These are phyloP conservation scores for Nilaparvata lugens DNA, from an alignment of 1,140 invertebrate species.

Conservation along the genomic window DNA sequence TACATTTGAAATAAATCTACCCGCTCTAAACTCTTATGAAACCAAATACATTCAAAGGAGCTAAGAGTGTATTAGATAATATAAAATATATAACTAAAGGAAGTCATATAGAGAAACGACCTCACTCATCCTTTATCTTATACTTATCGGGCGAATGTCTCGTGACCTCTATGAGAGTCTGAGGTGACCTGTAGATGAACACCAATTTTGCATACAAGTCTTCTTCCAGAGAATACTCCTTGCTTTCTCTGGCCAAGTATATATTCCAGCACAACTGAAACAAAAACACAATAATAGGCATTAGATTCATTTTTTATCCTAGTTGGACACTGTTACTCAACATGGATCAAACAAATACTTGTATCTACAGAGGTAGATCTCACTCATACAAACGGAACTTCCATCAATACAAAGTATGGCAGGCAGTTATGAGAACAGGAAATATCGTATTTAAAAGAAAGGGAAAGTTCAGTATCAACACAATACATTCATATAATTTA, in stretches of 20 bases:
- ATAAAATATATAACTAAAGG: too few species aligned
- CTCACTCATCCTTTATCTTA: not conserved
- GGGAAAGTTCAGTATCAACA: too few species aligned
- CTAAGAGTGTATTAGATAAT: too few species aligned
- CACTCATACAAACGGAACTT: too few species aligned
- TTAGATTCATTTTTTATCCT: not conserved
- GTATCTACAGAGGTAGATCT: too few species aligned
- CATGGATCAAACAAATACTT: not conserved
- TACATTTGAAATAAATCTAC: too few species aligned
- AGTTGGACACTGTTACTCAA: not conserved
- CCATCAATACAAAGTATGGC: too few species aligned
- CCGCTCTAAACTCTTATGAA: too few species aligned
- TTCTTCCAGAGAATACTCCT: slow-evolving; percentile 88
- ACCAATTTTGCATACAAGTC: slow-evolving; percentile 96
- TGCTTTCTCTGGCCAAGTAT: slow-evolving; percentile 90
- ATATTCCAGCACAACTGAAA: slow-evolving; percentile 80
- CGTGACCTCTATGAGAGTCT: slow-evolving; percentile 94
- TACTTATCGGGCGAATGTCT: not conserved
- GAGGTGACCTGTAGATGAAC: slow-evolving; percentile 95
- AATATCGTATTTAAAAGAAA: too few species aligned
- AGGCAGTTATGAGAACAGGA: too few species aligned
- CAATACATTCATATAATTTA: too few species aligned
- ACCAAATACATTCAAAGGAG: too few species aligned
- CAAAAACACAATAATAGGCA: not conserved
- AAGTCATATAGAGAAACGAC: not conserved